Percentiles rank a stretch among this genome's conserved stretches.
Evolutionary conservation across 92 coral and sea anemone genomes (phyloP).

Genomic region (Epizoanthus rinbou): DNA sequence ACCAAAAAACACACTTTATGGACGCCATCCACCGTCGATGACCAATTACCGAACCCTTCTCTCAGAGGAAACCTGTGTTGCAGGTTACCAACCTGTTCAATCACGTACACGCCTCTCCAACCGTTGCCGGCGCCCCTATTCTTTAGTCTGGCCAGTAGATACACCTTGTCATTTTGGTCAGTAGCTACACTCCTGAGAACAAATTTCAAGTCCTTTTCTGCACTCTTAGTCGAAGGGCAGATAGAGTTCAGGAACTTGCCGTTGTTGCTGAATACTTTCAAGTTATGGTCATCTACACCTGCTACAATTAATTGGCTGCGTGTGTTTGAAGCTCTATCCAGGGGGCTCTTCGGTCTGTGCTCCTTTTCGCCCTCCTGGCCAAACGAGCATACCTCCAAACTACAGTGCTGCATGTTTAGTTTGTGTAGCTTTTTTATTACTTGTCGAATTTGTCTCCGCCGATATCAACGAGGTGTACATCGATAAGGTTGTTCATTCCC

Average conservation of each 20-base stretch:
- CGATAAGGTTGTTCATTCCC: too few relatives aligned
- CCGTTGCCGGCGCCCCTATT: not conserved
- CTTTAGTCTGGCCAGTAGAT: not conserved
- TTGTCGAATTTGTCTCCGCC: too few relatives aligned
- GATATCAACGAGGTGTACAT: too few relatives aligned
- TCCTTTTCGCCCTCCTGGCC: too few relatives aligned
- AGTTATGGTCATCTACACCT: not conserved
- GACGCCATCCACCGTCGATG: not conserved
- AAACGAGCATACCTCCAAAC: too few relatives aligned
- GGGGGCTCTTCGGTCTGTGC: not conserved
- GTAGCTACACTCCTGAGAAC: not conserved
- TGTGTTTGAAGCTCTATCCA: slow-evolving; percentile 5
- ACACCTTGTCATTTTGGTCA: slow-evolving; percentile 1
- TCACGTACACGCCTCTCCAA: not conserved
- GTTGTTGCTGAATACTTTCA: slow-evolving; percentile 6
- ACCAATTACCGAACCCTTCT: not conserved
- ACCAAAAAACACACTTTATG: not conserved
- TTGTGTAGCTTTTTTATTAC: too few relatives aligned
- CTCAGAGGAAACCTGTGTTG: not conserved
- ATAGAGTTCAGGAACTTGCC: slow-evolving; percentile 14
- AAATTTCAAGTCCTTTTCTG: not conserved
- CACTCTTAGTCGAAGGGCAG: not conserved
- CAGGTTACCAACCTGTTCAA: not conserved
- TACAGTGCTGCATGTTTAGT: too few relatives aligned
- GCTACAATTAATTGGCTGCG: not conserved